Evolutionary conservation across 2,888 invertebrate species (phyloP).

Genomic region (Clanis bilineata): DNA sequence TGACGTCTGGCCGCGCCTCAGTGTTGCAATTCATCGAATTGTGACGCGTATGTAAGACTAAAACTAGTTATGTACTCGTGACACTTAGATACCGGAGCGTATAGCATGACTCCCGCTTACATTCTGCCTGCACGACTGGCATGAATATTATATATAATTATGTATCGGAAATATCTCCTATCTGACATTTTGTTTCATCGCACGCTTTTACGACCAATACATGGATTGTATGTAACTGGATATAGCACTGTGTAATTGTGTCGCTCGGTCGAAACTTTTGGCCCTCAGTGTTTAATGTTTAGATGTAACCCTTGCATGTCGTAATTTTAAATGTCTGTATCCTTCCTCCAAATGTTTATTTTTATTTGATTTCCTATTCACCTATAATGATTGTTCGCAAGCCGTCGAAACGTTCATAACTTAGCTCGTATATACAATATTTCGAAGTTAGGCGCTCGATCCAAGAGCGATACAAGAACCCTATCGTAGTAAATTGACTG

Average conservation of each 20-base stretch:
- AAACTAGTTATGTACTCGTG: conserved; percentile 49
- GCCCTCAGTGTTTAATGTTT: conserved; percentile 7
- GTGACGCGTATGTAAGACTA: conserved; percentile 45
- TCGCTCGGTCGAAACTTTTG: background rate
- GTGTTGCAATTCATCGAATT: conserved; percentile 14
- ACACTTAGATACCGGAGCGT: conserved; percentile 47
- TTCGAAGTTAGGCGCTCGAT: background rate
- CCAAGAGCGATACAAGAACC: conserved; percentile 3
- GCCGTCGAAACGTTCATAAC: background rate
- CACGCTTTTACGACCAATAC: conserved; percentile 16
- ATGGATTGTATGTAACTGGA: background rate
- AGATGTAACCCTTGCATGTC: conserved; percentile 15
- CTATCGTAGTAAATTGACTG: conserved; percentile 26
- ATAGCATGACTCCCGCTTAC: conserved; percentile 27
- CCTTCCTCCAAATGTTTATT: background rate
- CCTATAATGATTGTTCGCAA: background rate
- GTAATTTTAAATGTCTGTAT: background rate
- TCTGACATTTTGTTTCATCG: conserved; percentile 13
- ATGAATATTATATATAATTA: conserved; percentile 12
- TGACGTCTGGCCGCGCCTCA: conserved; percentile 47
- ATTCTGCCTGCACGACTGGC: conserved; percentile 16
- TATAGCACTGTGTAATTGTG: conserved; percentile 3
- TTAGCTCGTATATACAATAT: background rate
- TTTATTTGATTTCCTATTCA: too few species aligned
- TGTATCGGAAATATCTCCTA: conserved; percentile 8